Percentiles rank a stretch among this genome's conserved stretches.
phyloP scores from a whole-genome alignment of 35 echinoderm and acorn worm genomes.

The Diadema setosum region DNA sequence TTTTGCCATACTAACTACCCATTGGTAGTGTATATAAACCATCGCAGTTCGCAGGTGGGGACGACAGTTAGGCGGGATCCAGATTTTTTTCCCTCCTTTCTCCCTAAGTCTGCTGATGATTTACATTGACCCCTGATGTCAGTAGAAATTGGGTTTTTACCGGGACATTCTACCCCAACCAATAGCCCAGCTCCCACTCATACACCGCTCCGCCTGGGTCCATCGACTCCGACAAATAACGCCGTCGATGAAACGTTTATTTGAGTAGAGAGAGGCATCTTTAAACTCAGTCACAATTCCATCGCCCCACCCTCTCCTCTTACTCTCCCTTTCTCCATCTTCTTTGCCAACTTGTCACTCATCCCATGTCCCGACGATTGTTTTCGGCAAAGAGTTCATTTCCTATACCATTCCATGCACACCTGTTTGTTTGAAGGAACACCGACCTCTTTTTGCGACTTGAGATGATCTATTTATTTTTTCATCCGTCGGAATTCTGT shows the following conservation, averaged over 20 bases:
- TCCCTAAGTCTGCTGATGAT: constrained; percentile 23
- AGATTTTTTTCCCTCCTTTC: background rate
- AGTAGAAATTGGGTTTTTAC: constrained; percentile 32
- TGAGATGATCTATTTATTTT: constrained; percentile 22
- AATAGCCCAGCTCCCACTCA: no score
- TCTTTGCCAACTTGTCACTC: constrained; percentile 18
- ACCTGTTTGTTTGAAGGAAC: background rate
- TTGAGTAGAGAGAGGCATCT: constrained; percentile 5
- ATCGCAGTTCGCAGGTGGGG: constrained; percentile 22
- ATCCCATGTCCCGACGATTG: background rate
- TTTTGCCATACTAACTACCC: background rate
- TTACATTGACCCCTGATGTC: constrained; percentile 31
- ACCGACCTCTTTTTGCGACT: background rate
- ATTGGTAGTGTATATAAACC: constrained; percentile 3
- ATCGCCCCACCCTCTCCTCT: background rate
- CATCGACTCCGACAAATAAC: background rate
- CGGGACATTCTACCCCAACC: background rate
- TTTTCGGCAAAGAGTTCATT: background rate
- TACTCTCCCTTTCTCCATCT: background rate
- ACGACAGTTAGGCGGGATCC: constrained; percentile 5
- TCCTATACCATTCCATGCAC: background rate
- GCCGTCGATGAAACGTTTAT: constrained; percentile 22
- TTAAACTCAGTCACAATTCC: background rate
- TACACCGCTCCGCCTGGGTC: background rate
- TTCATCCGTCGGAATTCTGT: constrained; percentile 11